Evolutionary conservation across 2,113 vertebrate genomes (phyloP).

Genomic region (Poicephalus gulielmi): DNA sequence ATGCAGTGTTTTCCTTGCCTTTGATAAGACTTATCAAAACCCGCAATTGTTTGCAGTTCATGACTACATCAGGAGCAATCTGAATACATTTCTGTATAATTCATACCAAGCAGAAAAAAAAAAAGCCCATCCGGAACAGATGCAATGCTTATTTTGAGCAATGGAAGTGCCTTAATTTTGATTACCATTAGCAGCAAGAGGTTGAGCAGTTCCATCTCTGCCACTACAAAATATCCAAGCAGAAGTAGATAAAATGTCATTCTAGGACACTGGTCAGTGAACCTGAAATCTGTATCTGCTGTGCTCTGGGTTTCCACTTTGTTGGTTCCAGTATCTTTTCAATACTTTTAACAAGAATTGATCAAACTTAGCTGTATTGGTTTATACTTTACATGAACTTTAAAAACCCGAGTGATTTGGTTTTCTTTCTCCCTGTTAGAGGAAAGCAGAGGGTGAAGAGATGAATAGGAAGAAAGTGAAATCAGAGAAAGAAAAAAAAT

Average conservation of each 20-base stretch:
- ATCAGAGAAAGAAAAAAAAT: slow-evolving; percentile 69
- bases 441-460: slow-evolving; percentile 55
- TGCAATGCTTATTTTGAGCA: not conserved
- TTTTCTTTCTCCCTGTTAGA: slow-evolving; percentile 22
- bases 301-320: not conserved
- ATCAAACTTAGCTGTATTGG: not conserved
- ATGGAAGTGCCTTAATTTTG: not conserved
- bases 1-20: not conserved
- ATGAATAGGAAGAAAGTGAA: slow-evolving; percentile 77
- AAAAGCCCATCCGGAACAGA: not conserved
- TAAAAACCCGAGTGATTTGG: not conserved
- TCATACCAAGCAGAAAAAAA: not conserved
- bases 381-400: not conserved
- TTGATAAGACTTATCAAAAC: not conserved
- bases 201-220: not conserved
- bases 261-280: not conserved
- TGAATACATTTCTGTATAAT: not conserved
- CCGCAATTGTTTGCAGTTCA: not conserved
- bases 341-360: not conserved
- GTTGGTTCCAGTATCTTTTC: not conserved
- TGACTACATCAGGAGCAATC: not conserved
- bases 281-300: not conserved
- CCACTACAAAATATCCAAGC: not conserved
- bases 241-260: not conserved
- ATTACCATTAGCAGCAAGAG: not conserved